Percentiles rank a stretch among this genome's conserved stretches.
These are phyloP conservation scores for Brachionus calyciflorus DNA, from an alignment of 1,140 invertebrate genomes.

Conservation along the genomic window DNA sequence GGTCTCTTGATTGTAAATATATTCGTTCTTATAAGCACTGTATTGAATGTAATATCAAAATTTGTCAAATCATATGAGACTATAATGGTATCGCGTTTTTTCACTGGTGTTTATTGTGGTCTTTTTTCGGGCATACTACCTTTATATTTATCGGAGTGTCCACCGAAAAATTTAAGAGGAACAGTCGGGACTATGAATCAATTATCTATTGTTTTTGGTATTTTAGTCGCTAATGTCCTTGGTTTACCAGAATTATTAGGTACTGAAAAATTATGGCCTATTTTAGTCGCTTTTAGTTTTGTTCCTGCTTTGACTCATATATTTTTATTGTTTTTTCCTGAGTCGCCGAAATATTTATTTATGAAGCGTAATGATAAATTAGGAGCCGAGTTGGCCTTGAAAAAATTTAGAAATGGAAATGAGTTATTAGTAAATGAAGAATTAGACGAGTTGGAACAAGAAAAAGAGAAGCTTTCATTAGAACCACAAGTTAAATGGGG, in stretches of 20 bases:
- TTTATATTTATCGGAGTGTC: slow-evolving; percentile 82
- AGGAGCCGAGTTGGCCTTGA: slow-evolving; percentile 70
- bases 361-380: slow-evolving; percentile 90
- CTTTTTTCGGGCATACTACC: slow-evolving; percentile 69
- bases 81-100: slow-evolving; percentile 77
- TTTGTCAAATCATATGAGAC: slow-evolving; percentile 87
- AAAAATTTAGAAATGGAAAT: slow-evolving; percentile 1
- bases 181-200: slow-evolving; percentile 82
- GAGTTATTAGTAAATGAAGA: slow-evolving; percentile 50
- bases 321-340: slow-evolving; percentile 83
- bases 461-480: slow-evolving; percentile 48
- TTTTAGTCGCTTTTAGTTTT: slow-evolving; percentile 71
- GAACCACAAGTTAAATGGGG: background rate
- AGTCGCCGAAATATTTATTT: slow-evolving; percentile 83
- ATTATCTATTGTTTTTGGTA: slow-evolving; percentile 79
- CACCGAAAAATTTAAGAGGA: slow-evolving; percentile 74
- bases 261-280: slow-evolving; percentile 83
- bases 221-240: slow-evolving; percentile 69
- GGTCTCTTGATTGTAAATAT: slow-evolving; percentile 91
- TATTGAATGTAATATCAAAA: slow-evolving; percentile 90
- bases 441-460: slow-evolving; percentile 51
- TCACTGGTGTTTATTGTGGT: slow-evolving; percentile 40
- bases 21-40: slow-evolving; percentile 83
- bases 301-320: slow-evolving; percentile 85
- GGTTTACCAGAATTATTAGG: slow-evolving; percentile 60